A percentile compares a stretch with the other conserved stretches of the same genome.
Evolutionary conservation across 2,888 invertebrate species (phyloP).

Genomic region (Yponomeuta evonymella): DNA sequence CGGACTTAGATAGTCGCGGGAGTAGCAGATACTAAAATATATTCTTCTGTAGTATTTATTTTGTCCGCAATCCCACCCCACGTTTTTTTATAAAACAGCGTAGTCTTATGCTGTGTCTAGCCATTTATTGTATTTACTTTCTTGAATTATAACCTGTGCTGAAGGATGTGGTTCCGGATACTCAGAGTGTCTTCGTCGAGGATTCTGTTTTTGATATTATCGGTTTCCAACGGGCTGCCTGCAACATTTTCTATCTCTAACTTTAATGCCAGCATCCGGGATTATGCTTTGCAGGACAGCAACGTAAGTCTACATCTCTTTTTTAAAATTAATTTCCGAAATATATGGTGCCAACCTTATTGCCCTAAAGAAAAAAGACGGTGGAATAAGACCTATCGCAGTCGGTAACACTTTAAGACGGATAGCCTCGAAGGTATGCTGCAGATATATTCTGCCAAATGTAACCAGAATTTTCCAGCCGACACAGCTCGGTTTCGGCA

Average conservation of each 20-base stretch:
- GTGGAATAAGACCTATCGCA: too few relatives aligned
- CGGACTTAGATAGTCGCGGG: too few relatives aligned
- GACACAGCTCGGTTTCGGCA: too few relatives aligned
- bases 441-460: too few relatives aligned
- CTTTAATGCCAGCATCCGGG: slow-evolving; percentile 53
- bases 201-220: slow-evolving; percentile 3
- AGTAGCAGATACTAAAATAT: too few relatives aligned
- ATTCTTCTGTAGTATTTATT: background rate
- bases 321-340: too few relatives aligned
- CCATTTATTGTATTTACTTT: background rate
- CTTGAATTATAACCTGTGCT: background rate
- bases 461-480: too few relatives aligned
- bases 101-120: slow-evolving; percentile 31
- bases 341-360: too few relatives aligned
- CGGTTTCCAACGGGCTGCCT: background rate
- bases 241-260: slow-evolving; percentile 33
- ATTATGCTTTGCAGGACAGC: slow-evolving; percentile 40
- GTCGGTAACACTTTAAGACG: too few relatives aligned
- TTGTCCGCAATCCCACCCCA: slow-evolving; percentile 37
- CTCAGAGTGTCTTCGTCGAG: background rate
- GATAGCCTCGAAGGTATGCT: too few relatives aligned
- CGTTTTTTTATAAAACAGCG: slow-evolving; percentile 57
- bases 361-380: too few relatives aligned
- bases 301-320: slow-evolving; percentile 37
- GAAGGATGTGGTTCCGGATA: background rate